Conservation (phyloP, 2,888 invertebrate genomes). For the Seira sanloemensis region DNA sequence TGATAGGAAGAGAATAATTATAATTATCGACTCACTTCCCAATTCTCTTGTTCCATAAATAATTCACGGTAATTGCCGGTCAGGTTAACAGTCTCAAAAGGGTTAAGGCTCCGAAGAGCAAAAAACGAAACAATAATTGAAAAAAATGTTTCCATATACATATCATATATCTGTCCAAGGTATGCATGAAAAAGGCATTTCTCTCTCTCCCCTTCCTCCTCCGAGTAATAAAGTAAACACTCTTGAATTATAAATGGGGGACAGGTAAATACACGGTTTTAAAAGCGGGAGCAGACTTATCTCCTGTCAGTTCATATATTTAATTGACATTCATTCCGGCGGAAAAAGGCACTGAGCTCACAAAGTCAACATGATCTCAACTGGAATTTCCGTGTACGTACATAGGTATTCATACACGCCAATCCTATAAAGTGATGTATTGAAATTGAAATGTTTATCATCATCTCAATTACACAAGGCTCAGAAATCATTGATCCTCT, state of each 20-base stretch:
- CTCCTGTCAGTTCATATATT: no score
- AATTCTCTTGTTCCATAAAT: slow-evolving; percentile 1
- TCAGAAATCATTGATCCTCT: neutral
- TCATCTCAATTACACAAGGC: no score
- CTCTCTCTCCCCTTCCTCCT: neutral
- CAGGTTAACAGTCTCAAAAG: neutral
- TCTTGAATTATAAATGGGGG: neutral
- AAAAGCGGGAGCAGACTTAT: neutral
- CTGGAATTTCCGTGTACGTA: neutral
- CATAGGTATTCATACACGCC: neutral
- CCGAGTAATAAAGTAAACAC: neutral
- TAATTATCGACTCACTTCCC: neutral
- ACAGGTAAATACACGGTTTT: neutral
- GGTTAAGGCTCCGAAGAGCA: neutral
- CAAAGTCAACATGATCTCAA: neutral
- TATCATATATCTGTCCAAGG: neutral
- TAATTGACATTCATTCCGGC: neutral
- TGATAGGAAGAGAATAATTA: neutral
- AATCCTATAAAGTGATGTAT: neutral
- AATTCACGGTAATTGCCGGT: neutral
- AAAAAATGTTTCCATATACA: neutral
- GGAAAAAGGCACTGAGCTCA: neutral
- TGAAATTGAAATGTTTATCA: no score
- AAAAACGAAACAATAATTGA: neutral
- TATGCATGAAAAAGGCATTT: neutral